A percentile compares a stretch with the other conserved stretches of the same genome.
Conservation (phyloP, 1,140 invertebrate genomes). For the Tetramorium alpestre region DNA sequence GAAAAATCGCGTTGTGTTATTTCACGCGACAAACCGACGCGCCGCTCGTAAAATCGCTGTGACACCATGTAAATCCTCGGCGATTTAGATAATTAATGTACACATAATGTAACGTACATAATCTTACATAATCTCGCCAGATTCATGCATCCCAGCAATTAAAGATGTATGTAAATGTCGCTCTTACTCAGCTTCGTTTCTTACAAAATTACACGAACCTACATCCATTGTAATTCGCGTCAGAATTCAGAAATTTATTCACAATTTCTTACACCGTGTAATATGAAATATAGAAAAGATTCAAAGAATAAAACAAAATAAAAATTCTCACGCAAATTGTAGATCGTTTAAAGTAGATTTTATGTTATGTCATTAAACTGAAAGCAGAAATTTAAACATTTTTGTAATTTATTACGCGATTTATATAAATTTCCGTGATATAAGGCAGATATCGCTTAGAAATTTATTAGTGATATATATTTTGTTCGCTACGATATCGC, state of each 20-base stretch:
- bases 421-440: background rate
- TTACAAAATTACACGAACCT: background rate
- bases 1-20: conserved; percentile 31
- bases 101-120: background rate
- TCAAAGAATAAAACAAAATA: background rate
- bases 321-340: background rate
- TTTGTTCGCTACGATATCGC: background rate
- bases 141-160: background rate
- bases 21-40: conserved; percentile 13
- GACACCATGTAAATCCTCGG: background rate
- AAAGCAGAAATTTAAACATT: background rate
- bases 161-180: background rate
- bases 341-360: background rate
- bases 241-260: background rate
- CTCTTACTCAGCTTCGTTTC: background rate
- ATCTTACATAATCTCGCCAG: background rate
- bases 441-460: background rate
- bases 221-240: background rate
- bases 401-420: background rate
- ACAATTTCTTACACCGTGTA: background rate
- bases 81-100: conserved; percentile 3
- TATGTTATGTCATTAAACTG: background rate
- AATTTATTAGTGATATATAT: conserved; percentile 11
- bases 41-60: background rate
- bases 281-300: background rate